Evolutionary conservation across 1,140 invertebrate genomes (phyloP).

Genomic region (Himalopsyche phryganea): DNA sequence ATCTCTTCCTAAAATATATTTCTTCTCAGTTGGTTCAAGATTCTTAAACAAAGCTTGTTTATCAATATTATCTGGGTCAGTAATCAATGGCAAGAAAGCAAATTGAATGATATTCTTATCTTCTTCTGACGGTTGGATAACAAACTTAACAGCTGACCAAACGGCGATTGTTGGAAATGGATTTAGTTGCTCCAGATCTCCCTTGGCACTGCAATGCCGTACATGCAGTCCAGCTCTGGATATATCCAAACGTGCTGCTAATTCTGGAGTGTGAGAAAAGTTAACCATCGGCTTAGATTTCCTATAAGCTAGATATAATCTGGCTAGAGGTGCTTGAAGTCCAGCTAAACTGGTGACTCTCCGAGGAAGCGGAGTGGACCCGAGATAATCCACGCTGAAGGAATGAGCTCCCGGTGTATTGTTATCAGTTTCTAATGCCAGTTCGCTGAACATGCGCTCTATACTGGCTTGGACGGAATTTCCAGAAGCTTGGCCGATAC

Average conservation of each 20-base stretch:
- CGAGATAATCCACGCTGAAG: constrained; percentile 78
- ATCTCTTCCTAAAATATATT: constrained; percentile 55
- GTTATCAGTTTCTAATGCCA: constrained; percentile 60
- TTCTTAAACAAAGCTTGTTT: constrained; percentile 63
- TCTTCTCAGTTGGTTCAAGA: constrained; percentile 51
- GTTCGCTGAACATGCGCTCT: constrained; percentile 80
- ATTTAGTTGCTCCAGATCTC: constrained; percentile 60
- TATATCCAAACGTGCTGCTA: constrained; percentile 62
- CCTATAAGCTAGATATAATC: constrained; percentile 70
- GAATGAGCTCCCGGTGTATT: constrained; percentile 49
- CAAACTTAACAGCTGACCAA: constrained; percentile 83
- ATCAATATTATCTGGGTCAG: constrained; percentile 76
- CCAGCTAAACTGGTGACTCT: constrained; percentile 79
- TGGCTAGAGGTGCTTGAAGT: constrained; percentile 74
- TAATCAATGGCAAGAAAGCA: constrained; percentile 82
- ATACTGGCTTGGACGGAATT: constrained; percentile 81
- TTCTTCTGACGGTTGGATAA: constrained; percentile 55
- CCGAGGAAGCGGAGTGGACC: constrained; percentile 70
- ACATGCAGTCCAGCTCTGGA: constrained; percentile 65
- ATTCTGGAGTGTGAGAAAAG: constrained; percentile 19
- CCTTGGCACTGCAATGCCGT: constrained; percentile 56
- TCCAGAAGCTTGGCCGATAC: constrained; percentile 34
- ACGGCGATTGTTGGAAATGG: constrained; percentile 87
- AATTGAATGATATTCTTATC: constrained; percentile 51
- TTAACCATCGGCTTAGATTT: constrained; percentile 48